Percentiles rank a stretch among this genome's conserved stretches.
phyloP scores from a whole-genome alignment of 2,113 vertebrate genomes.

The Lampris megalopsis region DNA sequence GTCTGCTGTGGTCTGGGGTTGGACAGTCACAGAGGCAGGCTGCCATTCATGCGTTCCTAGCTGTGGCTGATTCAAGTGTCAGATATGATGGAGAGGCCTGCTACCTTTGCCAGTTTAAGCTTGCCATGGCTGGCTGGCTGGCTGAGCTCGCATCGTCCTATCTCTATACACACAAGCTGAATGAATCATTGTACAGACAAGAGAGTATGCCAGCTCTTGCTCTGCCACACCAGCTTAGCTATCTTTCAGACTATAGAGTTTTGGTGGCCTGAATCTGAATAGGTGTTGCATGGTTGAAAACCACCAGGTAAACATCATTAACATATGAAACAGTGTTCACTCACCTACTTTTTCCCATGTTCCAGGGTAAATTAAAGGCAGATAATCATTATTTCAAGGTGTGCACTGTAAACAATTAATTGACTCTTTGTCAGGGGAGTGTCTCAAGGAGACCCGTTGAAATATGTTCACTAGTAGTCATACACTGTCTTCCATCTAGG shows the following conservation, averaged over 20 bases:
- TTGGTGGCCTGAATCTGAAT: not conserved
- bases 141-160: constrained; percentile 12
- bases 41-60: constrained; percentile 66
- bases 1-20: constrained; percentile 54
- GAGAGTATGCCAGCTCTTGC: not conserved
- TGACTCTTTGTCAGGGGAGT: not conserved
- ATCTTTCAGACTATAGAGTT: not conserved
- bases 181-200: constrained; percentile 13
- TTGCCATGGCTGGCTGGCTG: constrained; percentile 47
- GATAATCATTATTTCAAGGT: not conserved
- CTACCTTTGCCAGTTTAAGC: constrained; percentile 59
- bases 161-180: constrained; percentile 57
- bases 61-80: constrained; percentile 69
- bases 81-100: constrained; percentile 68
- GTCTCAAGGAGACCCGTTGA: not conserved
- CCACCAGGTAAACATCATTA: not conserved
- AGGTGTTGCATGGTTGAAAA: not conserved
- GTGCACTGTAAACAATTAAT: not conserved
- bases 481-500: not conserved
- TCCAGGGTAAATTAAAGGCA: not conserved
- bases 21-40: constrained; percentile 46
- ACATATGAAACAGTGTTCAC: not conserved
- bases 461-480: not conserved
- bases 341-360: not conserved
- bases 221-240: constrained; percentile 21